Percentiles rank a stretch among this genome's conserved stretches.
phyloP scores from a whole-genome alignment of 2,888 invertebrate genomes.

The Atrina japonica region DNA sequence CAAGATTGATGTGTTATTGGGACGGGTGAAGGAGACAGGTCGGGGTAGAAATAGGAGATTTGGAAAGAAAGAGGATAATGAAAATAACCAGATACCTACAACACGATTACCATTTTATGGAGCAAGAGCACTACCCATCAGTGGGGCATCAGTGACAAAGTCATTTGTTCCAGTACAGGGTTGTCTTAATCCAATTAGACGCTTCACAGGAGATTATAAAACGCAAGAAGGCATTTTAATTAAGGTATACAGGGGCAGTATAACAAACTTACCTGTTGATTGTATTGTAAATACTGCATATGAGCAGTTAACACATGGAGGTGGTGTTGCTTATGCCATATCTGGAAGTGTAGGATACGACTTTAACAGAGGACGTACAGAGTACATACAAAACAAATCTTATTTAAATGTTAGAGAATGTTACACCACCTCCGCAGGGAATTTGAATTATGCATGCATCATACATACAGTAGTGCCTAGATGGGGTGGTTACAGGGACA shows the following conservation, averaged over 20 bases:
- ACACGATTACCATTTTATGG: too few species aligned
- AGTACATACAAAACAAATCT: constrained; percentile 42
- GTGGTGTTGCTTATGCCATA: constrained; percentile 53
- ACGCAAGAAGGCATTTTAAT: constrained; percentile 44
- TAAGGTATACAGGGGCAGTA: constrained; percentile 44
- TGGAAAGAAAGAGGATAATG: too few species aligned
- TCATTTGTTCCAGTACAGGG: too few species aligned
- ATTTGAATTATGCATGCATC: constrained; percentile 38
- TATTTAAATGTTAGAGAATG: constrained; percentile 41
- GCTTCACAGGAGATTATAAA: too few species aligned
- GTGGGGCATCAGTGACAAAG: too few species aligned
- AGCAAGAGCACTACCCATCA: too few species aligned
- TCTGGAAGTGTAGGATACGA: constrained; percentile 45
- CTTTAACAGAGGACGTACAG: constrained; percentile 44
- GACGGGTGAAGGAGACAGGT: too few species aligned
- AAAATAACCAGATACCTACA: too few species aligned
- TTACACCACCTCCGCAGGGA: constrained; percentile 49
- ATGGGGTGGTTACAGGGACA: constrained; percentile 44
- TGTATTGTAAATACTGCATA: constrained; percentile 59
- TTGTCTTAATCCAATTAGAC: too few species aligned
- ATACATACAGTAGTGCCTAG: constrained; percentile 57
- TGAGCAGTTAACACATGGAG: constrained; percentile 47
- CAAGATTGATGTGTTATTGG: too few species aligned
- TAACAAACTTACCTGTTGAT: constrained; percentile 45
- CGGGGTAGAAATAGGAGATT: too few species aligned